Evolutionary conservation across 2,888 invertebrate species (phyloP), one percentile per base, ranked within the genome.

Genomic region (Ctenicera cuprea): DNA sequence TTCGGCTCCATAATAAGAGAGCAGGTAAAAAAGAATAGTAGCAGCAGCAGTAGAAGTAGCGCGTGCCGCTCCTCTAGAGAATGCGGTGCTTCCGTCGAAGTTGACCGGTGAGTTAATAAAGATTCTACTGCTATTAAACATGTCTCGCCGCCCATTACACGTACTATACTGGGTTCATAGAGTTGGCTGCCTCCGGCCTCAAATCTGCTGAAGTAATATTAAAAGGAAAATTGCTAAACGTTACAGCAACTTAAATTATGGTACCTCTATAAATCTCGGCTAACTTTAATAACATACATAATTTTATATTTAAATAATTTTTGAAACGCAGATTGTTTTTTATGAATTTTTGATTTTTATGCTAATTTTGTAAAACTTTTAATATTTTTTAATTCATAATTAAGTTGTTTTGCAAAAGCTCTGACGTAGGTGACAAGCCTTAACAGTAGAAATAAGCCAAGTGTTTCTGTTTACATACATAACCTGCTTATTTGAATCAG

Each of bases 81-180:
- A 59, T 20, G 59, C 57, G 26, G 38, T 38, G 59, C 59, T 59
- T 38, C 38, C 38, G 59, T 38, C 38, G 38, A 20, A 54, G 16
- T 11, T 45, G 45, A 45, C 62, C 45, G 38, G 62, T 45, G 26
- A 62, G 26, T 26, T 62, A 62, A 62, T 62, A 62, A 43, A 62
- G 62, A 62, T 62, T 62, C 65, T 45, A 52, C 65, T 48, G 20
- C 33, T 33, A 65, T 65, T 65, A 65, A 48, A 65, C 38, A 18
- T 61, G 63, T 52, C 38, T 65, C 65, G 52, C 52, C 65, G 52
- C 38, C 52, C 52, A 38, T 65, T 52, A 45, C 26, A 45, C 59
- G 37, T 59, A 14, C 59, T 59, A 59, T 38, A 37, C 54, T 26
- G 26, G 52, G 12, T 26, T 54, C 54, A 54, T 30, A 22, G 54